Base-by-base conservation (phyloP, 2,888 invertebrate species). In the Herminia tarsipennalis region DNA sequence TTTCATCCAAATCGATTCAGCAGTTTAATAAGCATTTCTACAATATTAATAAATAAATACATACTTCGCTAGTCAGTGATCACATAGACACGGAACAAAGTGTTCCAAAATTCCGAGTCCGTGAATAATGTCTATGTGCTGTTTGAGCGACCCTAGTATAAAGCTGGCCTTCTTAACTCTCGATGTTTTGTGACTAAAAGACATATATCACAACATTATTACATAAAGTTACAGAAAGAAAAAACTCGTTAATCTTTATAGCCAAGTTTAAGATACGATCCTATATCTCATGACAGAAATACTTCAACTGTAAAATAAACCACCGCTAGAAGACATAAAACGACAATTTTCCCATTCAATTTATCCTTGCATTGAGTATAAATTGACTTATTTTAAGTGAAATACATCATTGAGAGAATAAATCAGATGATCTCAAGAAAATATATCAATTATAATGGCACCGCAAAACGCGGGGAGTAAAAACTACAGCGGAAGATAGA, bases 371-470 rank as follows among this genome's bases (percentile, higher is more conserved):
- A 40, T 53, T 53, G 63, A 59, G 50, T 62, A 62, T 59, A 62
- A 62, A 63, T 62, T 45, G 62, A 56, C 62, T 62, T 52, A 62
- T 62, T 62, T 61, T 39, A 49, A 48, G 42, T 47, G 25, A 61
- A 58, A 55, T 62, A 47, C 35, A 25, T 39, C 21, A 32, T 39
- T 28, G 37, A 36, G 48, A 17, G 46, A 43, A 62, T 59, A 56
- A 27, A 34, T 41, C 14, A 14, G 9, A 24, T 10, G 24, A 40
- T 40, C 49, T 30, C 53, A 59, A 36, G 42, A 36, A 54, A 48
- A 54, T 62, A 53, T 59, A 62, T 63, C 62, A 59, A 62, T 62
- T 62, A 59, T 54, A 57, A 44, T 20, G 44, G 54, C 43, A 45
- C 39, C 40, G 44, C 44, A 50, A 58, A 64, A 58, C 47, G 57